A percentile compares a stretch with the other conserved stretches of the same genome.
phyloP scores from a whole-genome alignment of 2,888 invertebrate genomes.

The Scaeva pyrastri region DNA sequence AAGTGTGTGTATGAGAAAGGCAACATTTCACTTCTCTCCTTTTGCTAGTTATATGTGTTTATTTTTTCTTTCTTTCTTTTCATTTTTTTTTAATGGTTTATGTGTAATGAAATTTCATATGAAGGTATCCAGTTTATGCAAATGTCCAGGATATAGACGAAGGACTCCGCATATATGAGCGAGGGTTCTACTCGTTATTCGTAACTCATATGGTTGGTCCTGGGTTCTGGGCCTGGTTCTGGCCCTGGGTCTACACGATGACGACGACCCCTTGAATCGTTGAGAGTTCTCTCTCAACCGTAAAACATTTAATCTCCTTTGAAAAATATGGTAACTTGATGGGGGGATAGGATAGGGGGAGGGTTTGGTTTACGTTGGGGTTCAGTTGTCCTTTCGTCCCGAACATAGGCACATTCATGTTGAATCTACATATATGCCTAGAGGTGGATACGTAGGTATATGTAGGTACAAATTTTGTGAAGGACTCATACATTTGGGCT shows the following conservation, averaged over 20 bases:
- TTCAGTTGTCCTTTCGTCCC: slow-evolving; percentile 22
- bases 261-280: slow-evolving; percentile 50
- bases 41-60: slow-evolving; percentile 11
- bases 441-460: background rate
- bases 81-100: slow-evolving; percentile 22
- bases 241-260: background rate
- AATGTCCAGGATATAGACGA: slow-evolving; percentile 17
- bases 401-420: background rate
- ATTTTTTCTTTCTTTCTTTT: background rate
- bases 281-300: slow-evolving; percentile 62
- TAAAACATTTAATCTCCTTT: slow-evolving; percentile 76
- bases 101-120: slow-evolving; percentile 62
- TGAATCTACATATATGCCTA: no score
- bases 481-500: slow-evolving; percentile 53
- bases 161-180: background rate
- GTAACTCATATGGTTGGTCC: background rate
- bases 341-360: no score
- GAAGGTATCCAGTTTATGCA: slow-evolving; percentile 59
- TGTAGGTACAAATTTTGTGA: background rate
- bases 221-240: no score
- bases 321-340: slow-evolving; percentile 62
- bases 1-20: slow-evolving; percentile 38
- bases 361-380: slow-evolving; percentile 32
- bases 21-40: slow-evolving; percentile 54
- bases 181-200: background rate